A percentile compares a stretch with the other conserved stretches of the same genome.
Conservation (phyloP, 1,140 invertebrate genomes). For the Pararge aegeria region DNA sequence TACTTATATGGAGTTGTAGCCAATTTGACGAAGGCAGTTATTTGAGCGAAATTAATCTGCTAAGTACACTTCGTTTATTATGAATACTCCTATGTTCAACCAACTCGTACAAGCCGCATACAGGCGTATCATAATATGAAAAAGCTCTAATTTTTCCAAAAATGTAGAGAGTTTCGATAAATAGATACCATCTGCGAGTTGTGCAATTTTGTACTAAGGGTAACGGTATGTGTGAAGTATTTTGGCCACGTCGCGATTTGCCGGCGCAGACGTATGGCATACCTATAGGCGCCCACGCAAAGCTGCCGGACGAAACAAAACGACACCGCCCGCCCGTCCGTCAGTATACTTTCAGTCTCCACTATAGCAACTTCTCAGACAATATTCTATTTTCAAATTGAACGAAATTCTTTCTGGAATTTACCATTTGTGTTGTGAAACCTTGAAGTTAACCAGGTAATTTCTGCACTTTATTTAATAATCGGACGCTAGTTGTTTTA, state of each 20-base stretch:
- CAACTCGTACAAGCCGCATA: no score
- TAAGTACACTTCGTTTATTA: no score
- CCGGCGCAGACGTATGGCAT: slow-evolving; percentile 45
- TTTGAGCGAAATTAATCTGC: no score
- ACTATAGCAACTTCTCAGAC: slow-evolving; percentile 40
- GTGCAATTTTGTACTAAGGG: no score
- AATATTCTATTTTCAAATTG: slow-evolving; percentile 8
- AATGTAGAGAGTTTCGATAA: no score
- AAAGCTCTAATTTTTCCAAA: no score
- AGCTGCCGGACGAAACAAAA: slow-evolving; percentile 54
- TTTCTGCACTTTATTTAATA: background rate
- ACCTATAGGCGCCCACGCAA: slow-evolving; percentile 52
- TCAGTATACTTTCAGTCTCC: slow-evolving; percentile 58
- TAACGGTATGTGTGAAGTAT: slow-evolving; percentile 27
- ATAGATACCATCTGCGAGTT: no score
- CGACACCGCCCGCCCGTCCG: slow-evolving; percentile 35
- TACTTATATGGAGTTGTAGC: no score
- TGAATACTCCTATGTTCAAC: no score
- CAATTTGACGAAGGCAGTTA: no score
- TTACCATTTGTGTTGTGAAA: slow-evolving; percentile 9
- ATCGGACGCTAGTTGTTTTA: background rate
- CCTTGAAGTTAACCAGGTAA: slow-evolving; percentile 11
- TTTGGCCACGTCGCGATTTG: slow-evolving; percentile 47
- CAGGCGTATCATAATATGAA: no score
- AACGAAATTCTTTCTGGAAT: slow-evolving; percentile 2